Evolutionary conservation across 2,797 vertebrate species (phyloP).

Genomic region (Rachycentron canadum): DNA sequence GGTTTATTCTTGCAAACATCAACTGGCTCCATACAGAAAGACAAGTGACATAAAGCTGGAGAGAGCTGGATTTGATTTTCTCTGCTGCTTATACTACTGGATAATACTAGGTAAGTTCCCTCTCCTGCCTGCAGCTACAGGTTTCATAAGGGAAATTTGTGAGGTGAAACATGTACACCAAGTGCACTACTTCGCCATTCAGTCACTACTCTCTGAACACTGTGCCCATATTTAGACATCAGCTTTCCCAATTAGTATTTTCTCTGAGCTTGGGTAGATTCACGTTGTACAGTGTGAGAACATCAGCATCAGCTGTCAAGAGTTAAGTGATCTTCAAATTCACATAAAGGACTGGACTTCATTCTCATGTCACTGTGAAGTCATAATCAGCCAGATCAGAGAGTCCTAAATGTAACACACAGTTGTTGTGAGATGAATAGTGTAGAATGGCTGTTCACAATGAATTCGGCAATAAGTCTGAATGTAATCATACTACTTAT

Average conservation of each 20-base stretch:
- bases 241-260: conserved; percentile 3
- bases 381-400: conserved; percentile 16
- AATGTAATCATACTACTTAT: conserved; percentile 30
- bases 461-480: conserved; percentile 32
- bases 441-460: conserved; percentile 25
- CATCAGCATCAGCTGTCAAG: conserved; percentile 7
- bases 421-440: conserved; percentile 1
- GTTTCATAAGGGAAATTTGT: conserved; percentile 11
- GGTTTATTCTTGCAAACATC: conserved; percentile 26
- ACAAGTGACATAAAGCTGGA: not conserved
- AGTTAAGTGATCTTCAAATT: not conserved
- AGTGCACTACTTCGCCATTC: not conserved
- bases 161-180: not conserved
- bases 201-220: not conserved
- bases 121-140: conserved; percentile 16
- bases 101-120: not conserved
- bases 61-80: not conserved
- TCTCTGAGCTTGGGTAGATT: not conserved
- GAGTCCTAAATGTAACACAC: conserved; percentile 1
- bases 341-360: not conserved
- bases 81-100: not conserved
- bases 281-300: conserved; percentile 1
- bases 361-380: conserved; percentile 15
- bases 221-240: not conserved
- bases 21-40: conserved; percentile 9